phyloP scores from a whole-genome alignment of 1,140 invertebrate genomes.

The Pseudomyrmex cubaensis region DNA sequence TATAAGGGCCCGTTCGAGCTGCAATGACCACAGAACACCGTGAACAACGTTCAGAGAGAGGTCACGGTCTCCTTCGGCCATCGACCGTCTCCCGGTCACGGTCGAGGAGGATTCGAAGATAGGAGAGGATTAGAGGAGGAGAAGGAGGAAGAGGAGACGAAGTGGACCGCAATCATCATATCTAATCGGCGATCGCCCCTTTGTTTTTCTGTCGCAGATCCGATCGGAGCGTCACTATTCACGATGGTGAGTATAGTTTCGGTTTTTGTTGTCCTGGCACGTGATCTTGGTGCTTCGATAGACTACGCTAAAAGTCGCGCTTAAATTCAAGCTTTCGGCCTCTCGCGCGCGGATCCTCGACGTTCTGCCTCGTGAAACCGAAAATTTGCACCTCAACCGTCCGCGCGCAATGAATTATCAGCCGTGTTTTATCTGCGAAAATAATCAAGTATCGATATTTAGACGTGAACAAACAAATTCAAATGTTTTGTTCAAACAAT shows the following conservation, averaged over 20 bases:
- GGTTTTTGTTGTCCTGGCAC: constrained; percentile 71
- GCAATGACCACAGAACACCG: constrained; percentile 33
- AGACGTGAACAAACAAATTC: background rate
- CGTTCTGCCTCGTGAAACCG: constrained; percentile 35
- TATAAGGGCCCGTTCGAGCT: constrained; percentile 33
- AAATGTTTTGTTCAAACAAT: background rate
- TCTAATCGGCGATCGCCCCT: constrained; percentile 32
- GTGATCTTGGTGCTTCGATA: constrained; percentile 84
- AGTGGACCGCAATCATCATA: constrained; percentile 9
- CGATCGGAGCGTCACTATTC: constrained; percentile 25
- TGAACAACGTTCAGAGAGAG: constrained; percentile 7
- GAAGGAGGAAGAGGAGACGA: background rate
- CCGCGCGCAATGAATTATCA: constrained; percentile 3
- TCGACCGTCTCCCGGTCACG: constrained; percentile 34
- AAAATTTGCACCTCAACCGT: constrained; percentile 20
- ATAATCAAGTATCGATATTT: background rate
- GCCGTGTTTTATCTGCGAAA: background rate
- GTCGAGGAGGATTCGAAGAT: constrained; percentile 13
- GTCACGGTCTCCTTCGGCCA: constrained; percentile 35
- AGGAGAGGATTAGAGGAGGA: background rate
- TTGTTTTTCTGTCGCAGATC: constrained; percentile 51
- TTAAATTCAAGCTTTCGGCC: constrained; percentile 35
- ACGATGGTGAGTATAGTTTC: constrained; percentile 82
- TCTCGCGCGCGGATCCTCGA: constrained; percentile 31
- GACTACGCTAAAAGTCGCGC: constrained; percentile 81